These are phyloP conservation scores for Uropsilus gracilis DNA, from an alignment of 2,113 vertebrate genomes.

Conservation along the genomic window DNA sequence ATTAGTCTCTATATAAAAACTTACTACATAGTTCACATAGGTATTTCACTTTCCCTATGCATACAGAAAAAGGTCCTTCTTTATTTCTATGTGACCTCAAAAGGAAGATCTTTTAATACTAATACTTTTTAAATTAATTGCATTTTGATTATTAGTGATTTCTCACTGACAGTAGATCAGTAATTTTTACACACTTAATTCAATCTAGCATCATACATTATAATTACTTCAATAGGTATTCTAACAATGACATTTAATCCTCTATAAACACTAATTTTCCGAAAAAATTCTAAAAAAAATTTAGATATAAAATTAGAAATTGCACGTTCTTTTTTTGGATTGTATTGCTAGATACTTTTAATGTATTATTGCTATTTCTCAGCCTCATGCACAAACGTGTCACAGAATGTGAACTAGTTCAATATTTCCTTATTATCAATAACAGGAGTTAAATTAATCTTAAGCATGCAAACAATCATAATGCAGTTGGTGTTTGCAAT, in stretches of 20 bases:
- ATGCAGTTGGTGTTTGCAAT: neutral
- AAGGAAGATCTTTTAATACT: neutral
- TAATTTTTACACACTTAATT: slow-evolving; percentile 42
- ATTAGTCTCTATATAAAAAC: neutral
- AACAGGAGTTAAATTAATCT: neutral
- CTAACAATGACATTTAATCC: slow-evolving; percentile 41
- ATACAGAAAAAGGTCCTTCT: neutral
- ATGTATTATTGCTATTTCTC: neutral
- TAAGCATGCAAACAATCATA: neutral
- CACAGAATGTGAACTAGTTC: neutral
- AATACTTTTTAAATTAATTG: neutral
- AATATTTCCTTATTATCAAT: neutral
- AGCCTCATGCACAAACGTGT: neutral
- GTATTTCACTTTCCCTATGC: neutral
- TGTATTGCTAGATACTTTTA: neutral
- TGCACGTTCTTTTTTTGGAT: neutral
- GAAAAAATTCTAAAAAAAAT: neutral
- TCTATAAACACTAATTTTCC: neutral
- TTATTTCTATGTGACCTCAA: slow-evolving; percentile 28
- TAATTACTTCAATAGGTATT: neutral
- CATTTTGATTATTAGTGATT: slow-evolving; percentile 20
- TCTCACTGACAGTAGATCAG: slow-evolving; percentile 30
- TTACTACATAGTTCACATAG: neutral
- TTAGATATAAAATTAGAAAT: slow-evolving; percentile 48
- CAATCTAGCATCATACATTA: neutral